Percentiles rank a stretch among this genome's conserved stretches.
These are phyloP conservation scores for Manis javanica DNA, from an alignment of 2,797 vertebrate genomes.

Conservation along the genomic window DNA sequence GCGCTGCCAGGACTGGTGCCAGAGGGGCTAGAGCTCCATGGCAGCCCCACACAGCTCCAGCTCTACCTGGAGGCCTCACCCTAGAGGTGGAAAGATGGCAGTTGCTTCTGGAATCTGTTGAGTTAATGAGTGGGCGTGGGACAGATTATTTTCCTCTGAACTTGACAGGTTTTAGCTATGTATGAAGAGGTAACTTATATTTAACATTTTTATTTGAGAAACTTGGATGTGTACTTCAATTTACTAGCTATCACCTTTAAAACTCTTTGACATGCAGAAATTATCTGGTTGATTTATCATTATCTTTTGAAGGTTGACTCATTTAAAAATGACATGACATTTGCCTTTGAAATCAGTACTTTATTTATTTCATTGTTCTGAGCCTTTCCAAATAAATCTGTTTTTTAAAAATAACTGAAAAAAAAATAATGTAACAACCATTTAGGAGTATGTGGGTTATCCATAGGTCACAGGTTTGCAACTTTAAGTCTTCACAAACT, in stretches of 20 bases:
- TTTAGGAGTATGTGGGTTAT: conserved; percentile 64
- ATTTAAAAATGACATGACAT: conserved; percentile 75
- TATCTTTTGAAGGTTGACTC: conserved; percentile 79
- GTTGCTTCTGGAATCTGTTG: conserved; percentile 31
- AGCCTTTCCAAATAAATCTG: conserved; percentile 79
- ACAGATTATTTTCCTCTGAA: conserved; percentile 70
- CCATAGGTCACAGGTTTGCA: conserved; percentile 62
- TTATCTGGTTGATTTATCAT: conserved; percentile 78
- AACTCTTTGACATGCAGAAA: conserved; percentile 75
- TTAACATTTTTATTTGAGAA: conserved; percentile 83
- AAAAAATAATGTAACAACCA: conserved; percentile 74
- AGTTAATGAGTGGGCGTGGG: conserved; percentile 15
- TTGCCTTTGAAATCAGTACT: conserved; percentile 81
- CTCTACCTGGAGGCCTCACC: neutral
- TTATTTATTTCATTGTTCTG: conserved; percentile 83
- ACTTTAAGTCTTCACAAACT: conserved; percentile 17
- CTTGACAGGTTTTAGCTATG: conserved; percentile 76
- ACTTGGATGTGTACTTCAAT: conserved; percentile 79
- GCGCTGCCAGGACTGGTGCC: neutral
- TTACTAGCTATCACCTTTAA: conserved; percentile 80
- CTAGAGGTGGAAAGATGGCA: neutral
- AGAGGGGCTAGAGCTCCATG: too few species aligned
- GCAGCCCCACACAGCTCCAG: neutral
- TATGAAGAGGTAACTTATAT: conserved; percentile 77
- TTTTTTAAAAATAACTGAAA: conserved; percentile 68